phyloP scores from a whole-genome alignment of 1,140 invertebrate species.

The Diabrotica virgifera region DNA sequence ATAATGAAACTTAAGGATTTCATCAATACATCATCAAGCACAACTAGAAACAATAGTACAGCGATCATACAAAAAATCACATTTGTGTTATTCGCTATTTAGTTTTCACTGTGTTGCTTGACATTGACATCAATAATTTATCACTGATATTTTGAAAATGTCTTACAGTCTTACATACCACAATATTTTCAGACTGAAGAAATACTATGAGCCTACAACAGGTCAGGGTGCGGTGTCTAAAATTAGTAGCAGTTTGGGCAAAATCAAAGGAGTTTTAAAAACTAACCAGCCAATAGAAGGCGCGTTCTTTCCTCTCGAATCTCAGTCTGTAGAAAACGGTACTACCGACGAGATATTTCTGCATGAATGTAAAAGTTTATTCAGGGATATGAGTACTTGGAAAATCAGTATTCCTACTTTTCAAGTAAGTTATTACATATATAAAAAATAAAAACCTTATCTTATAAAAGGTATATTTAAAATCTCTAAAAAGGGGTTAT shows the following conservation, averaged over 20 bases:
- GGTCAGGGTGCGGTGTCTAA: constrained; percentile 45
- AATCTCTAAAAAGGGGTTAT: too few relatives aligned
- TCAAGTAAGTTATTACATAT: constrained; percentile 23
- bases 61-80: too few relatives aligned
- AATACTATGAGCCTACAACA: constrained; percentile 38
- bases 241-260: constrained; percentile 49
- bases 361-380: constrained; percentile 38
- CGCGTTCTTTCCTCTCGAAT: constrained; percentile 38
- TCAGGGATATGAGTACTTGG: constrained; percentile 68
- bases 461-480: too few relatives aligned
- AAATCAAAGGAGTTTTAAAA: constrained; percentile 51
- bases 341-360: constrained; percentile 32
- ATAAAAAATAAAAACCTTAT: too few relatives aligned
- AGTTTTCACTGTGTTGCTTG: too few relatives aligned
- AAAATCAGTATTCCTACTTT: constrained; percentile 57
- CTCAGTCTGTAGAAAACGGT: constrained; percentile 29
- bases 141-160: too few relatives aligned
- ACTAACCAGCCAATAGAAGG: constrained; percentile 49
- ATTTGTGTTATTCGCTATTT: too few relatives aligned
- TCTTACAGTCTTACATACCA: too few relatives aligned
- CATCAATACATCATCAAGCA: too few relatives aligned
- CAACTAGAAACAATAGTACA: too few relatives aligned
- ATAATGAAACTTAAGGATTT: too few relatives aligned
- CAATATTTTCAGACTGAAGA: constrained; percentile 28
- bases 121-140: too few relatives aligned